Conservation (phyloP, 2,888 invertebrate species). For the Boloria selene region DNA sequence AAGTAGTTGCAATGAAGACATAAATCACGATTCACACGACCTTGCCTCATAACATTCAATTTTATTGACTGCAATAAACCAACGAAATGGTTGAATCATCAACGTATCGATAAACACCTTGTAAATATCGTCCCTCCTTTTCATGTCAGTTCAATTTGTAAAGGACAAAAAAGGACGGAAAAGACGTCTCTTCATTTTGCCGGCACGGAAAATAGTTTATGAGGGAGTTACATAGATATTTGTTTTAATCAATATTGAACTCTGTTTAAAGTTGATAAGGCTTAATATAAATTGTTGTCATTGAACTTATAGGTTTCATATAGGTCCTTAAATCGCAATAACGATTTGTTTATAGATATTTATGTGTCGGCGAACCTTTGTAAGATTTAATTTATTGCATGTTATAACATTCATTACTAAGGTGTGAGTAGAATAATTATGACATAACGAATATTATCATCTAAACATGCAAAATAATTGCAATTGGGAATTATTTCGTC, state of each 20-base stretch:
- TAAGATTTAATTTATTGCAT: conserved; percentile 44
- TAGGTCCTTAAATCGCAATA: conserved; percentile 81
- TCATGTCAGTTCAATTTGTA: conserved; percentile 46
- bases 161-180: conserved; percentile 51
- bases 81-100: conserved; percentile 82
- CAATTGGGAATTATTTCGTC: background rate
- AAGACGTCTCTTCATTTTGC: conserved; percentile 67
- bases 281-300: conserved; percentile 44
- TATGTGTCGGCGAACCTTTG: conserved; percentile 62
- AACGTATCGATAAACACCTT: conserved; percentile 80
- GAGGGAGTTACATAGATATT: conserved; percentile 57
- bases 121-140: conserved; percentile 65
- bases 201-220: conserved; percentile 80
- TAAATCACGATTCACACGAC: conserved; percentile 78
- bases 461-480: background rate
- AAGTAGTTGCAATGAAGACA: conserved; percentile 68
- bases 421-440: conserved; percentile 24
- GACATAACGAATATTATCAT: conserved; percentile 13
- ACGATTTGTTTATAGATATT: conserved; percentile 78
- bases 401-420: conserved; percentile 31
- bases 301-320: conserved; percentile 77
- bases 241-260: conserved; percentile 47
- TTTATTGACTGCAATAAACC: conserved; percentile 82
- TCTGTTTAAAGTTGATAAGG: conserved; percentile 46
- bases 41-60: conserved; percentile 82